These are phyloP conservation scores for Danaus chrysippus DNA, from an alignment of 2,888 invertebrate species.

Conservation along the genomic window DNA sequence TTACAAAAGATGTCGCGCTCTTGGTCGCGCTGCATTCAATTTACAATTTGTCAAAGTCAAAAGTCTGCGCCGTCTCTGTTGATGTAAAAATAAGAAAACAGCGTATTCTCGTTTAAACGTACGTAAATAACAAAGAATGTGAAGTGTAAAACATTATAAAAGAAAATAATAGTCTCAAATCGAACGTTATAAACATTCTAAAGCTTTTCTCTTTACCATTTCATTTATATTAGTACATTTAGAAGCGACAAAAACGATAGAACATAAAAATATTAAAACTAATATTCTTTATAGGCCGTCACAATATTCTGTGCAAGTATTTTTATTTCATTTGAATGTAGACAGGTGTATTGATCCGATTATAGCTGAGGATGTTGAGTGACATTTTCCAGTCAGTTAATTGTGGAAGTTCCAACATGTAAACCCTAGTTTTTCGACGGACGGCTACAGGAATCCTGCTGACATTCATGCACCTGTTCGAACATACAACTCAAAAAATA, in stretches of 20 bases:
- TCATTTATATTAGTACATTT: neutral
- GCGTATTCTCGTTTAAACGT: neutral
- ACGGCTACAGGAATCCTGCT: conserved; percentile 52
- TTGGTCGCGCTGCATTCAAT: conserved; percentile 54
- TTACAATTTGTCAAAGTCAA: conserved; percentile 70
- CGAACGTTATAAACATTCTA: neutral
- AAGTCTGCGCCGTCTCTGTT: conserved; percentile 55
- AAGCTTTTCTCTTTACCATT: neutral
- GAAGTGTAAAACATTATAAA: neutral
- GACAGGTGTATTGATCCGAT: conserved; percentile 53
- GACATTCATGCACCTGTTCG: conserved; percentile 56
- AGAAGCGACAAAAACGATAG: neutral
- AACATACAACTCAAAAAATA: conserved; percentile 34
- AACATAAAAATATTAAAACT: conserved; percentile 3
- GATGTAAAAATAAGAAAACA: conserved; percentile 37
- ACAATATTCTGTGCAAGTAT: conserved; percentile 12
- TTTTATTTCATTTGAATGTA: conserved; percentile 40
- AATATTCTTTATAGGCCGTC: conserved; percentile 20
- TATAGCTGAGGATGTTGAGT: conserved; percentile 57
- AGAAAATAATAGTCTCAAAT: neutral
- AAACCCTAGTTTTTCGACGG: conserved; percentile 63
- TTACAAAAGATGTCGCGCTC: conserved; percentile 48
- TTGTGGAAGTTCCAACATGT: conserved; percentile 53
- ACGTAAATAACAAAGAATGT: neutral
- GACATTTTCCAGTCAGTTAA: conserved; percentile 72